A percentile compares a stretch with the other conserved stretches of the same genome.
These are phyloP conservation scores for Vidua chalybeata DNA, from an alignment of 2,113 vertebrate genomes.

Conservation along the genomic window DNA sequence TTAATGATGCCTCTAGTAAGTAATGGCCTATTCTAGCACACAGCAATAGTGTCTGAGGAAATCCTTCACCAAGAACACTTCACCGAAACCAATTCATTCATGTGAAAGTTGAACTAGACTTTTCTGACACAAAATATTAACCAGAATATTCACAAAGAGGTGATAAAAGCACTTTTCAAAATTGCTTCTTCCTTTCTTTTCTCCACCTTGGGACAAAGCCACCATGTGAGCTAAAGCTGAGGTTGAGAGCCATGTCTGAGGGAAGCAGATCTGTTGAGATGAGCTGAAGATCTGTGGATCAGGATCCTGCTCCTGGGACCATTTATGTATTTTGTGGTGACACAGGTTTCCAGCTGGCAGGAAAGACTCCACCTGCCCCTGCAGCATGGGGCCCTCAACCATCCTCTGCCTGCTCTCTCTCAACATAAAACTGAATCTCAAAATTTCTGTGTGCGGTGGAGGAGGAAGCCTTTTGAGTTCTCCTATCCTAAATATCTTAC, in stretches of 20 bases:
- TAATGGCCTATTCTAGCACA: neutral
- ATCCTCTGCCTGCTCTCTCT: neutral
- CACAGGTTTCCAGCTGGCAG: neutral
- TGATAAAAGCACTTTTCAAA: neutral
- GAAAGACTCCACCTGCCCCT: neutral
- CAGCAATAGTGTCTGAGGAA: neutral
- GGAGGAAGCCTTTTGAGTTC: neutral
- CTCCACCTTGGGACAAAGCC: accelerated
- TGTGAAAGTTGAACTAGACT: neutral
- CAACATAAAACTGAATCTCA: neutral
- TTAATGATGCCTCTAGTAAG: neutral
- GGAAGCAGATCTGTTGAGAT: neutral
- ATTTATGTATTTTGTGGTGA: neutral
- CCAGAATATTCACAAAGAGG: neutral
- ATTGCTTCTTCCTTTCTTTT: neutral
- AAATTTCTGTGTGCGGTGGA: neutral
- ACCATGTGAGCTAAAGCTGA: neutral
- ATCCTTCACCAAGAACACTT: neutral
- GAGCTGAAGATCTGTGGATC: neutral
- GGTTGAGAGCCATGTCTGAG: neutral
- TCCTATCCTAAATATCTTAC: neutral
- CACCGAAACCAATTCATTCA: neutral
- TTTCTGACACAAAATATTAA: neutral
- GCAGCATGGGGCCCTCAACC: neutral
- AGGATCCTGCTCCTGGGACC: neutral